Evolutionary conservation across 2,113 vertebrate genomes (phyloP), one percentile per base, ranked within the genome.

Genomic region (Bungarus multicinctus): DNA sequence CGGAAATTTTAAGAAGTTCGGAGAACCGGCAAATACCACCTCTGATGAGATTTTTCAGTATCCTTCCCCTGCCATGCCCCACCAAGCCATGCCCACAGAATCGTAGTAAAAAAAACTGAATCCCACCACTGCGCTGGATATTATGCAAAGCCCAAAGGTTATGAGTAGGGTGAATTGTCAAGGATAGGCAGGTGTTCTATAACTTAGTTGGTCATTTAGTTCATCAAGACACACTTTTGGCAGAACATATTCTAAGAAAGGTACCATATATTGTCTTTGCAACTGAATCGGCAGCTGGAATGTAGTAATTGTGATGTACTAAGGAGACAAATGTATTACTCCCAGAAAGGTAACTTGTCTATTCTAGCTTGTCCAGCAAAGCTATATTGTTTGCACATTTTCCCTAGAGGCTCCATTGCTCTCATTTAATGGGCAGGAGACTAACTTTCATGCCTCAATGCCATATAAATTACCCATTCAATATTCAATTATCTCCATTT

Each of bases 381-480:
- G 92, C 90, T 93, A 91, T 91, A 85, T 89, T 85, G 5, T 9
- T 69, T 93, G 94, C 94, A 85, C 90, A 96, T 95, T 96, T 94
- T 94, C 94, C 95, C 92, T 93, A 95, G 93, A 89, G 47, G 45
- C 64, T 93, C 92, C 94, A 94, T 91, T 93, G 74, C 92, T 94
- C 91, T 96, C 92, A 93, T 95, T 92, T 95, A 94, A 94, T 91
- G 93, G 91, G 93, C 94, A 90, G 92, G 95, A 94, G 0, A 34
- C 94, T 97, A 97, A 98, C 96, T 97, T 96, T 94, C 94, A 95
- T 95, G 95, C 95, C 95, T 97, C 97, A 89, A 45, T 97, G 97
- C 97, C 97, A 96, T 96, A 97, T 96, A 97, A 97, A 97, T 98
- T 97, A 97, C 96, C 96, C 2, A 3, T 96, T 97, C 90, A 27